Percentiles rank a stretch among this genome's conserved stretches.
Evolutionary conservation across 2,113 vertebrate species (phyloP).

Genomic region (Camarhynchus parvulus): DNA sequence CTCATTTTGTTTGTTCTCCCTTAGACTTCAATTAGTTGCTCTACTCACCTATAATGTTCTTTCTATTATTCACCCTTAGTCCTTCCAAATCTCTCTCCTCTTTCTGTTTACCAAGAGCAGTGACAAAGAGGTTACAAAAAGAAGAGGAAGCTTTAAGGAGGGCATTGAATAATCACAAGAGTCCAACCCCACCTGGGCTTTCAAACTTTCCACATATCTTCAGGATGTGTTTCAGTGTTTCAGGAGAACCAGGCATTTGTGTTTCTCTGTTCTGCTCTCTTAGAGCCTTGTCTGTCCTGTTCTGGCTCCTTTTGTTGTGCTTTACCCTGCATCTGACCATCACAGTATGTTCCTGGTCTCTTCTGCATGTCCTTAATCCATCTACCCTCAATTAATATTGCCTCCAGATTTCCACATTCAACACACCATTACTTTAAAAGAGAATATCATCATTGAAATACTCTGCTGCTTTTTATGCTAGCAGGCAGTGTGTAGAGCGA

Average conservation of each 20-base stretch:
- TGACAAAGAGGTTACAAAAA: background rate
- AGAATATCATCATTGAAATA: background rate
- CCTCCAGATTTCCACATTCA: background rate
- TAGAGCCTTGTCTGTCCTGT: background rate
- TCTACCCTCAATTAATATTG: conserved; percentile 1
- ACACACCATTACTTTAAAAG: conserved; percentile 4
- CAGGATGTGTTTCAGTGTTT: background rate
- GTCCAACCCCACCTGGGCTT: background rate
- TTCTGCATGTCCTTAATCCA: conserved; percentile 6
- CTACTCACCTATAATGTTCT: background rate
- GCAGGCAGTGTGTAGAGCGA: background rate
- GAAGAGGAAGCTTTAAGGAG: background rate
- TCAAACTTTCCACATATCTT: background rate
- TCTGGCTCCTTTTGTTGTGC: background rate
- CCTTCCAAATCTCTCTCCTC: background rate
- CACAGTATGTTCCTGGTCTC: background rate
- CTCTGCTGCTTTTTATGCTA: conserved; percentile 27
- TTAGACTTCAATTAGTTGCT: background rate
- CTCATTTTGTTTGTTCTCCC: background rate
- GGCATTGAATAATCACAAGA: background rate
- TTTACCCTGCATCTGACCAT: conserved; percentile 1
- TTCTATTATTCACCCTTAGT: background rate
- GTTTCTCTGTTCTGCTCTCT: background rate
- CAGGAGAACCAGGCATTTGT: background rate
- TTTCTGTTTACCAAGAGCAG: background rate